phyloP scores from a whole-genome alignment of 2,113 vertebrate species.

The Prunella himalayana region DNA sequence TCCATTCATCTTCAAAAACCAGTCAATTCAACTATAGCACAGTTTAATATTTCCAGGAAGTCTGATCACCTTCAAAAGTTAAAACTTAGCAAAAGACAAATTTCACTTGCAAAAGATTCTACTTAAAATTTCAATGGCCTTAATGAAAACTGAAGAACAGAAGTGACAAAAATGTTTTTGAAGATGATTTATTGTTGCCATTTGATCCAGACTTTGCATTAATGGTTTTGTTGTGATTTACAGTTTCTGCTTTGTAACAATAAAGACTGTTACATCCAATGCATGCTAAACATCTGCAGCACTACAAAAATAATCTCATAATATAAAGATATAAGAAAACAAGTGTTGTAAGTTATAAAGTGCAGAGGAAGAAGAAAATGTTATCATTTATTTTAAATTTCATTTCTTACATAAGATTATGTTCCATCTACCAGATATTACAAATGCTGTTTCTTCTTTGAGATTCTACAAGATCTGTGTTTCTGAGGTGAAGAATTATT shows the following conservation, averaged over 20 bases:
- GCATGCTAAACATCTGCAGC: not conserved
- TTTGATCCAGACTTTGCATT: not conserved
- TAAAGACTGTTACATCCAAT: not conserved
- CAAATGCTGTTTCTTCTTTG: not conserved
- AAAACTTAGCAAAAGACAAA: not conserved
- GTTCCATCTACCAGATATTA: not conserved
- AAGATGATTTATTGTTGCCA: not conserved
- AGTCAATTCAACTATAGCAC: not conserved
- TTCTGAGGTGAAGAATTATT: not conserved
- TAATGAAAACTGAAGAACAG: not conserved
- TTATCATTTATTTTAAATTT: not conserved
- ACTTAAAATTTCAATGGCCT: not conserved
- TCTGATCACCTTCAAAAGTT: not conserved
- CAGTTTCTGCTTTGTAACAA: not conserved
- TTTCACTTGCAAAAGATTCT: not conserved
- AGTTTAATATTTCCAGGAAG: not conserved
- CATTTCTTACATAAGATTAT: not conserved
- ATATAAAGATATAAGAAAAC: not conserved
- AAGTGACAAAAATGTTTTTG: not conserved
- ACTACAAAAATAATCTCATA: not conserved
- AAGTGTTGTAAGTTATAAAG: not conserved
- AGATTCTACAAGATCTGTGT: not conserved
- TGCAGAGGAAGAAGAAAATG: not conserved
- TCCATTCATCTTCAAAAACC: not conserved
- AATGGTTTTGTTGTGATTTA: not conserved